Evolutionary conservation across 2,113 vertebrate genomes (phyloP), one percentile per base, ranked within the genome.

Genomic region (Orthonyx spaldingii): DNA sequence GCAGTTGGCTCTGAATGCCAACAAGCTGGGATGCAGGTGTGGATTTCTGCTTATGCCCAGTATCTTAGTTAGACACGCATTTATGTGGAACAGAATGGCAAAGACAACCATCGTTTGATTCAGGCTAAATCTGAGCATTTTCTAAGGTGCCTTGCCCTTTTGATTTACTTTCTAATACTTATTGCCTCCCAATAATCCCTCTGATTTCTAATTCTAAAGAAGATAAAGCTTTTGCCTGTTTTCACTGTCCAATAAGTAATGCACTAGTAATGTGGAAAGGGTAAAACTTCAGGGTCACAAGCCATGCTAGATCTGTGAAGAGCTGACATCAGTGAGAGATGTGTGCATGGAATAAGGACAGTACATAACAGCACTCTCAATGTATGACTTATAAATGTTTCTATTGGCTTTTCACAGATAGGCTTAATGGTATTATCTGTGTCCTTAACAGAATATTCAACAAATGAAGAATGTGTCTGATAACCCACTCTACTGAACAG

Each of bases 381-480:
- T 64, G 27, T 66, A 64, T 79, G 78, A 60, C 8, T 90, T 94
- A 44, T 59, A 89, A 91, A 64, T 87, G 17, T 71, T 90, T 86
- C 44, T 83, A 52, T 76, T 55, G 26, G 60, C 8, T 90, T 85
- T 88, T 75, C 68, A 41, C 87, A 68, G 41, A 55, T 44, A 80
- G 21, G 23, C 20, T 93, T 93, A 89, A 85, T 65, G 23, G 39
- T 57, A 81, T 94, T 84, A 93, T 92, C 70, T 46, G 16, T 77
- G 57, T 46, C 53, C 87, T 88, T 89, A 95, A 56, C 47, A 90
- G 39, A 77, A 87, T 89, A 94, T 77, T 66, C 85, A 91, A 55
- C 59, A 84, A 90, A 79, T 41, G n/a, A 88, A 87, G 92, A 95
- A 83, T 41, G 26, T 80, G 70, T 55, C 49, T 11, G 21, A 90